Evolutionary conservation across 2,888 invertebrate species (phyloP), one percentile per base, ranked within the genome.

Genomic region (Noctua janthe): DNA sequence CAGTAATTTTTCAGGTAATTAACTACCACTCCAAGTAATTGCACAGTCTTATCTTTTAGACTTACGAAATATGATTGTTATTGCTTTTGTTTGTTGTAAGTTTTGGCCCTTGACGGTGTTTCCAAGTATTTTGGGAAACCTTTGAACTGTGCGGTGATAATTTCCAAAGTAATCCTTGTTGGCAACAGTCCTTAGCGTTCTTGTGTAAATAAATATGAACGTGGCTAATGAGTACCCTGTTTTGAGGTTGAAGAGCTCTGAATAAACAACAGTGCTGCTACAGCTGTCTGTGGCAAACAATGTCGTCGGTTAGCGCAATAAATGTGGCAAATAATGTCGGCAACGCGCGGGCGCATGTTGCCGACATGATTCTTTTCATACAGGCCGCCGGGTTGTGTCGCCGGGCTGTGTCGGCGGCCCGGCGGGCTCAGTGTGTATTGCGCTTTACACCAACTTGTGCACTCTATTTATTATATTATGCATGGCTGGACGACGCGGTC

Each of bases 141-240:
- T 64, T 82, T 77, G 71, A 83, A 69, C 29, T 72, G 4, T 43
- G n/a, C 29, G 51, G 39, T 39, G 23, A 67, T 69, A 5, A 39
- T 72, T 67, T 72, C 15, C 51, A 67, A 70, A 81, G 59, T 39
- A 35, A 43, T 67, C 43, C 11, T 69, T 47, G 67, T 69, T 69
- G 47, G 13, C 29, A 75, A n/a, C 20, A 51, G 11, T 69, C 7
- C n/a, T 51, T 39, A 78, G 59, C 3, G 5, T 15, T 47, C 8
- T 54, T 70, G 47, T 76, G 54, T 72, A 77, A 82, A 83, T 83
- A 83, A 77, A 83, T 76, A 83, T 17, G 2, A 54, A 47, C 49
- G 71, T 13, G n/a, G 23, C 6, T 39, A 56, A 35, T n/a, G 56
- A 35, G n/a, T 35, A 20, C 43, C 15, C 5, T 69, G 59, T 10